These are phyloP conservation scores for Danio jaintianensis DNA, from an alignment of 2,797 vertebrate species.

Conservation along the genomic window DNA sequence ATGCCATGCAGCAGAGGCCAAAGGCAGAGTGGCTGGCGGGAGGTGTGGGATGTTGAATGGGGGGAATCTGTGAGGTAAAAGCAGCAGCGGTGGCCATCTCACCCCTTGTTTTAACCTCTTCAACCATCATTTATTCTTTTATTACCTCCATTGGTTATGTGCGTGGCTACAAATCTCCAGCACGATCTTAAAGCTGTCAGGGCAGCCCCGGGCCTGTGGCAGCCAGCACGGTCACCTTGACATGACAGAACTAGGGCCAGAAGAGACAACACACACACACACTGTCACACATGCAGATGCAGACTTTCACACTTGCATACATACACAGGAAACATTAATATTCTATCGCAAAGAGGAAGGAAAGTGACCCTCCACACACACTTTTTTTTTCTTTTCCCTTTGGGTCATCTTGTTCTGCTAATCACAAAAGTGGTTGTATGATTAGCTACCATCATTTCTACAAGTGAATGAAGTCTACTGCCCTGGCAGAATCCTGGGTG, in stretches of 20 bases:
- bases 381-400: slow-evolving; percentile 24
- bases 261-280: slow-evolving; percentile 58
- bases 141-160: slow-evolving; percentile 78
- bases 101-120: slow-evolving; percentile 81
- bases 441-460: slow-evolving; percentile 27
- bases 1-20: slow-evolving; percentile 56
- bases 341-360: slow-evolving; percentile 59
- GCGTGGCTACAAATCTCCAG: slow-evolving; percentile 80
- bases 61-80: slow-evolving; percentile 59
- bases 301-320: slow-evolving; percentile 40
- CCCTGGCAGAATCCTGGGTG: slow-evolving; percentile 11
- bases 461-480: slow-evolving; percentile 18
- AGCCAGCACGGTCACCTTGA: slow-evolving; percentile 82
- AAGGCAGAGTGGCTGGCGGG: slow-evolving; percentile 47
- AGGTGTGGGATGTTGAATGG: slow-evolving; percentile 54
- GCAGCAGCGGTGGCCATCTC: slow-evolving; percentile 60
- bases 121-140: slow-evolving; percentile 78
- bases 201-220: slow-evolving; percentile 70
- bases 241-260: slow-evolving; percentile 58
- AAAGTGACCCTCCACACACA: slow-evolving; percentile 45
- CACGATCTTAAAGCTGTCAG: slow-evolving; percentile 84
- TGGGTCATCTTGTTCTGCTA: slow-evolving; percentile 55
- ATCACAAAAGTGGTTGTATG: slow-evolving; percentile 58
- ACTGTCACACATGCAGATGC: slow-evolving; percentile 58
- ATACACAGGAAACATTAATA: slow-evolving; percentile 70